Base-by-base conservation (phyloP, 1,140 invertebrate species). In the Chrysomallon squamiferum region DNA sequence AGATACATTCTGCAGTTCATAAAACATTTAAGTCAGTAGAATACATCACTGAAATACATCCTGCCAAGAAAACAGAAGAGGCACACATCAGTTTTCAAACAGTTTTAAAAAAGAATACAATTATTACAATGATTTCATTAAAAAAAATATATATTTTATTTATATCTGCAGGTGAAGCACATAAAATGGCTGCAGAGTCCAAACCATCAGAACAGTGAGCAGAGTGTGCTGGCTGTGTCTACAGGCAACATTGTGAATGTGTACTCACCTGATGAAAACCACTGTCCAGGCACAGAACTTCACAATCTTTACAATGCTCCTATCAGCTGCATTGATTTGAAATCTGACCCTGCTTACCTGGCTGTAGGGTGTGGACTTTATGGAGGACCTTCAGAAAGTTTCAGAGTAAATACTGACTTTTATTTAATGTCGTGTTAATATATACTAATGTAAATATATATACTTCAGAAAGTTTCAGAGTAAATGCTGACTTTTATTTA, bases 271-370 rank as follows among this genome's bases (percentile, higher is more conserved):
- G 9, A 22, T 13, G 29, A 38, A 32, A 32, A 30, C 20, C 45
- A 20, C 54, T 52, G 41, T 33, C 60, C 63, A 22, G 29, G 69
- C 61, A 65, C 62, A 25, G 75, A 79, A 38, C 62, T 80, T 4
- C 75, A 80, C 64, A 73, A 78, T 59, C 56, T 75, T 32, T 68
- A 72, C 50, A 72, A 72, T 52, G 67, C 68, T 25, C 60, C 68
- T 45, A 62, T 79, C 33, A 69, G 66, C 11, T 69, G 67, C 54
- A 38, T 79, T 9, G 76, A 81, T 60, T 47, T 69, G 9, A 67
- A 69, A 22, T 33, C 54, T 29, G 62, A 71, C 43, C 66, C 71
- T 9, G 57, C 58, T 25, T 56, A 68, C 35, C n/a, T 78, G 52
- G 76, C 71, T 50, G 71, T 76, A 29, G 78, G 69, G 32, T 63